phyloP scores from a whole-genome alignment of 2,797 vertebrate genomes.

The Thamnophis elegans region DNA sequence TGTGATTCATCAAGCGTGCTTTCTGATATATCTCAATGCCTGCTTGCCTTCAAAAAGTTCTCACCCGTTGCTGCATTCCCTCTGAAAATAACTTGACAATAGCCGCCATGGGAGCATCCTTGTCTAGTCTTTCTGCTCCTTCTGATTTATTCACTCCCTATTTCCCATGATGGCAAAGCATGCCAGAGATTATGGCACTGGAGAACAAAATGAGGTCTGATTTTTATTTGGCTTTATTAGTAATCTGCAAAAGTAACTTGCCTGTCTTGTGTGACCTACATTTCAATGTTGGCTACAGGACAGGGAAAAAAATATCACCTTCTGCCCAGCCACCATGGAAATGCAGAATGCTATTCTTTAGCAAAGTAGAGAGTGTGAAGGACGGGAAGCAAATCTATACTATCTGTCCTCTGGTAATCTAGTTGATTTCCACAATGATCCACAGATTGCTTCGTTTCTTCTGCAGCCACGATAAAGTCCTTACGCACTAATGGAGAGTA shows the following conservation, averaged over 20 bases:
- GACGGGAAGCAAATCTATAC: not conserved
- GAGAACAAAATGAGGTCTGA: too few relatives aligned
- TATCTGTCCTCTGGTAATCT: not conserved
- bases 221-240: not conserved
- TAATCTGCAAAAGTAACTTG: not conserved
- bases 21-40: not conserved
- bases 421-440: not conserved
- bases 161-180: not conserved
- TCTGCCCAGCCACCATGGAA: not conserved
- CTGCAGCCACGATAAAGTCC: not conserved
- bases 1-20: not conserved
- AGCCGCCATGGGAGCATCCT: too few relatives aligned
- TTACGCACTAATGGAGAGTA: not conserved
- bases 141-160: not conserved
- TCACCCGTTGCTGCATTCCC: not conserved
- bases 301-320: not conserved
- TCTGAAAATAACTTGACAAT: not conserved
- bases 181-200: not conserved
- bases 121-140: not conserved
- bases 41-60: not conserved
- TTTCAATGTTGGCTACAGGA: not conserved
- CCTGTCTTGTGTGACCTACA: not conserved
- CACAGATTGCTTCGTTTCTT: not conserved
- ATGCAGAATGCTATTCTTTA: not conserved
- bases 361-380: not conserved